Percentiles rank a stretch among this genome's conserved stretches.
phyloP scores from a whole-genome alignment of 2,113 vertebrate species.

The Regulus satrapa region DNA sequence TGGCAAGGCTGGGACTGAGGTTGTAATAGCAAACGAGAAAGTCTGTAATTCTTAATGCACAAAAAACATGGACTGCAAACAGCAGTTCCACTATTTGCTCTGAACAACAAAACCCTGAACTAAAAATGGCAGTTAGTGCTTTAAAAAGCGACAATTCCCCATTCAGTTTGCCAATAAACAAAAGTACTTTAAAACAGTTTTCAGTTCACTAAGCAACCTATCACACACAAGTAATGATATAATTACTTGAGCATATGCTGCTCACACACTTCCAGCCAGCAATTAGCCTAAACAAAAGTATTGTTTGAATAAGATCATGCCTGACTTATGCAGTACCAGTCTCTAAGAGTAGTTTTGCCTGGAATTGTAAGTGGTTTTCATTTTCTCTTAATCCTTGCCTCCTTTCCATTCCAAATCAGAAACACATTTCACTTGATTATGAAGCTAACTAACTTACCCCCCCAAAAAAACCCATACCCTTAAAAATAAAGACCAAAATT shows the following conservation, averaged over 20 bases:
- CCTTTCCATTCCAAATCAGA: slow-evolving; percentile 17
- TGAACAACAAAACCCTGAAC: neutral
- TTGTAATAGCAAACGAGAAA: neutral
- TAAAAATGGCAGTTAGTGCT: neutral
- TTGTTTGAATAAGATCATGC: slow-evolving; percentile 7
- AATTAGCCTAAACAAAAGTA: slow-evolving; percentile 26
- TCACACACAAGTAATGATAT: neutral
- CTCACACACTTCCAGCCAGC: neutral
- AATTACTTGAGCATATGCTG: neutral
- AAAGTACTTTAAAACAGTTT: neutral
- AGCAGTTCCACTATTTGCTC: neutral
- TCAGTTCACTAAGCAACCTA: neutral
- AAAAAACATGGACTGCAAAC: neutral
- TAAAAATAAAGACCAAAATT: neutral
- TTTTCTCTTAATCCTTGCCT: slow-evolving; percentile 17
- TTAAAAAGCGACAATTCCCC: neutral
- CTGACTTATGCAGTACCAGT: neutral
- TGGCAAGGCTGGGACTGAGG: neutral
- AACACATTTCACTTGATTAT: slow-evolving; percentile 41
- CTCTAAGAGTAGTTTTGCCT: neutral
- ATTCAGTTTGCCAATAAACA: neutral
- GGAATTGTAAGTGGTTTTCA: slow-evolving; percentile 30
- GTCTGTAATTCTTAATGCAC: neutral
- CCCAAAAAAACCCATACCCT: neutral
- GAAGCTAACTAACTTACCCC: neutral